Evolutionary conservation across 1,140 invertebrate species (phyloP).

Genomic region (Cataglyphis hispanica): DNA sequence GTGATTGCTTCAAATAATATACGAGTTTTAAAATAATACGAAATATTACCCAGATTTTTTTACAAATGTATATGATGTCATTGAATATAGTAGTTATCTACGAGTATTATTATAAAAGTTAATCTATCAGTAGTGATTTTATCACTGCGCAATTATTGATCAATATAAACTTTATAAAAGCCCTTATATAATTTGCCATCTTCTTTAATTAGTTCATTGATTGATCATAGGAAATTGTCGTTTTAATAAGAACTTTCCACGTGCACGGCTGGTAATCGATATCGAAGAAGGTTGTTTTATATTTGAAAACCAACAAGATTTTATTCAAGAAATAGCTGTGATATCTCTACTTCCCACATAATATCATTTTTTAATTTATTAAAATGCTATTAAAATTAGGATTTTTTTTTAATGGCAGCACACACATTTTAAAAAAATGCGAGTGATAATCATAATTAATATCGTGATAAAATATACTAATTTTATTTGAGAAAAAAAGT

Average conservation of each 20-base stretch:
- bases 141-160: conserved; percentile 24
- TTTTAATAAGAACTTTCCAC: conserved; percentile 46
- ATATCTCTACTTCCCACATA: neutral
- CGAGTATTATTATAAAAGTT: neutral
- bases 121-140: conserved; percentile 2
- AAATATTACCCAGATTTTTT: neutral
- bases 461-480: neutral
- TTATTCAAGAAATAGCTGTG: neutral
- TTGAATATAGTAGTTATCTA: neutral
- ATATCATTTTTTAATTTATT: neutral
- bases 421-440: neutral
- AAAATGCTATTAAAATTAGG: too few species aligned
- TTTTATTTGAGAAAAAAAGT: neutral
- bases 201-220: conserved; percentile 38
- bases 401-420: neutral
- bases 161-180: conserved; percentile 17
- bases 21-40: neutral
- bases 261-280: conserved; percentile 14
- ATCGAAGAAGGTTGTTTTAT: neutral
- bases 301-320: neutral
- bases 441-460: neutral
- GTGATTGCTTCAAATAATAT: neutral
- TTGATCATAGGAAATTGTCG: neutral
- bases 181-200: conserved; percentile 20
- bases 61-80: neutral